A percentile compares a stretch with the other conserved stretches of the same genome.
phyloP scores from a whole-genome alignment of 2,888 invertebrate genomes.

The Lapara coniferarum region DNA sequence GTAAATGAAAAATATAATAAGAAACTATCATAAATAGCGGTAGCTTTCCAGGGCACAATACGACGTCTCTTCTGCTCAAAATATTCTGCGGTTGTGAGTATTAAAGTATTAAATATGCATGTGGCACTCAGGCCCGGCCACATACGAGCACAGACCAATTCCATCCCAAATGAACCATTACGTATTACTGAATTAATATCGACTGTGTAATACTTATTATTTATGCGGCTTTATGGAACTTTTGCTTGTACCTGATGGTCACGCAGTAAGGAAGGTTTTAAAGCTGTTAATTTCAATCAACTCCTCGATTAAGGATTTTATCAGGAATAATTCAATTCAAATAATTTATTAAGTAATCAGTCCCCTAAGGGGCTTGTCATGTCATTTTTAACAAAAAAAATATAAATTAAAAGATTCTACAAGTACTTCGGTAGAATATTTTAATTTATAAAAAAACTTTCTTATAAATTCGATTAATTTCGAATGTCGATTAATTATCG shows the following conservation, averaged over 20 bases:
- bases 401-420: no score
- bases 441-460: no score
- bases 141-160: constrained; percentile 40
- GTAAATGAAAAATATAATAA: no score
- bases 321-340: no score
- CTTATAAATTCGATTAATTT: no score
- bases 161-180: constrained; percentile 27
- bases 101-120: constrained; percentile 75
- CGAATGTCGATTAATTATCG: no score
- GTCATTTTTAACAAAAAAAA: no score
- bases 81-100: constrained; percentile 40
- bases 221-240: constrained; percentile 12
- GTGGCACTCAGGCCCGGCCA: constrained; percentile 54
- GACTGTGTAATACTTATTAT: constrained; percentile 26
- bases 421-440: no score
- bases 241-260: neutral
- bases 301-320: no score
- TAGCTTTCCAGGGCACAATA: neutral
- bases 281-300: no score
- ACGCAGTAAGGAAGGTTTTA: neutral
- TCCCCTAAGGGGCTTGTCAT: no score
- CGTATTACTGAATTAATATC: constrained; percentile 34
- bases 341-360: no score
- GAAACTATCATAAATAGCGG: neutral
- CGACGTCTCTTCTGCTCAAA: constrained; percentile 9